A percentile compares a stretch with the other conserved stretches of the same genome.
Conservation (phyloP, 2,797 vertebrate species). For the Thunnus albacares region DNA sequence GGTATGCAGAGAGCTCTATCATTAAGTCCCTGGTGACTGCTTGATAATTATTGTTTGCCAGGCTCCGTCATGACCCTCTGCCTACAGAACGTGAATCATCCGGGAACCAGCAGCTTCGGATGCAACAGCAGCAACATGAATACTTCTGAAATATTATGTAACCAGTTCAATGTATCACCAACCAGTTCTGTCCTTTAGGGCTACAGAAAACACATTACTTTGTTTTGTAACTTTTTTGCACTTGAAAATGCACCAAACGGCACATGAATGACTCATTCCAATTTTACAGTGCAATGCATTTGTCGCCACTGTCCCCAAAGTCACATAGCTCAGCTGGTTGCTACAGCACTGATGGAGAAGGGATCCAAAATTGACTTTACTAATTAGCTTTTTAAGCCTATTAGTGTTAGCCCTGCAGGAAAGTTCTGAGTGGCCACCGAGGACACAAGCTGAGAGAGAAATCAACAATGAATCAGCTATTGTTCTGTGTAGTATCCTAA, state of each 20-base stretch:
- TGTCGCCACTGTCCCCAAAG: constrained; percentile 7
- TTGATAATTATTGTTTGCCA: constrained; percentile 75
- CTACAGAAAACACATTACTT: background rate
- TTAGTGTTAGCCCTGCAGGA: constrained; percentile 48
- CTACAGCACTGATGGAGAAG: constrained; percentile 21
- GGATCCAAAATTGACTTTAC: constrained; percentile 39
- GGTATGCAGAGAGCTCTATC: constrained; percentile 57
- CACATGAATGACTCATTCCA: constrained; percentile 26
- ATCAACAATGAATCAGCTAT: constrained; percentile 26
- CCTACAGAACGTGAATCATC: constrained; percentile 80
- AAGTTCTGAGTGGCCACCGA: constrained; percentile 29
- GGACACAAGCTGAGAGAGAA: constrained; percentile 20
- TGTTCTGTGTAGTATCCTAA: constrained; percentile 20
- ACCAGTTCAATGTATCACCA: constrained; percentile 42
- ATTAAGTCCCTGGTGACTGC: constrained; percentile 63
- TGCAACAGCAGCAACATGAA: constrained; percentile 52
- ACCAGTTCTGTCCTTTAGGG: background rate
- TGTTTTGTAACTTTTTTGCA: constrained; percentile 19
- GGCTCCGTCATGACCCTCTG: constrained; percentile 65
- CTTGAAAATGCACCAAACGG: background rate
- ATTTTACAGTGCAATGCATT: constrained; percentile 10
- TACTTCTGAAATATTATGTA: constrained; percentile 58
- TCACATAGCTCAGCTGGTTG: constrained; percentile 49
- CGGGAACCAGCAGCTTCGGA: constrained; percentile 58
- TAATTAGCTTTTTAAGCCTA: constrained; percentile 57